phyloP scores from a whole-genome alignment of 2,113 vertebrate genomes.

The Struthidea cinerea region DNA sequence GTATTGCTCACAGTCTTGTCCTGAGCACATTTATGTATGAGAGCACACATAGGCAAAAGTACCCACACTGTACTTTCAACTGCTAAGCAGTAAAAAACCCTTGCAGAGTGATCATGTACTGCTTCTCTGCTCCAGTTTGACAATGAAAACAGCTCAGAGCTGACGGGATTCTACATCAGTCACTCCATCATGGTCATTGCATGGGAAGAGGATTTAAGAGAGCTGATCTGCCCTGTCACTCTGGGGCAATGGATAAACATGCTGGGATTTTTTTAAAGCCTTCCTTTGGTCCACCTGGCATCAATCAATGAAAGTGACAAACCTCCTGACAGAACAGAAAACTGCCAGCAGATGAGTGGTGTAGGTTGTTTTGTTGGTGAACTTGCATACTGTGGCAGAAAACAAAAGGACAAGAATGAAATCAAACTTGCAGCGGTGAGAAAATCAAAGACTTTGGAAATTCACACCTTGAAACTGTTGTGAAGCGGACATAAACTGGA shows the following conservation, averaged over 20 bases:
- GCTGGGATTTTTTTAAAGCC: conserved; percentile 20
- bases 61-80: not conserved
- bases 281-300: conserved; percentile 50
- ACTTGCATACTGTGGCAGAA: not conserved
- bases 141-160: conserved; percentile 34
- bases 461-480: not conserved
- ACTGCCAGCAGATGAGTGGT: not conserved
- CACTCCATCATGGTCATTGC: conserved; percentile 17
- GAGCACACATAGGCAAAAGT: not conserved
- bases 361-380: not conserved
- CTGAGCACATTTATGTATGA: not conserved
- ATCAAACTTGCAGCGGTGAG: not conserved
- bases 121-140: not conserved
- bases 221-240: conserved; percentile 45
- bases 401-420: not conserved
- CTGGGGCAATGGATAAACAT: conserved; percentile 37
- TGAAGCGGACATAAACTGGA: not conserved
- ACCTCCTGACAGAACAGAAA: conserved; percentile 36
- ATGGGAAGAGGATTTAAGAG: conserved; percentile 49
- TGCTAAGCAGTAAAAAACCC: not conserved
- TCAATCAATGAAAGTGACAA: conserved; percentile 59
- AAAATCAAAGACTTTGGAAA: not conserved
- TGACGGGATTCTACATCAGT: conserved; percentile 48
- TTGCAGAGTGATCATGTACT: not conserved
- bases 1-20: not conserved